Evolutionary conservation across 2,797 vertebrate species (phyloP), one percentile per base, ranked within the genome.

Genomic region (Takifugu ocellatus): DNA sequence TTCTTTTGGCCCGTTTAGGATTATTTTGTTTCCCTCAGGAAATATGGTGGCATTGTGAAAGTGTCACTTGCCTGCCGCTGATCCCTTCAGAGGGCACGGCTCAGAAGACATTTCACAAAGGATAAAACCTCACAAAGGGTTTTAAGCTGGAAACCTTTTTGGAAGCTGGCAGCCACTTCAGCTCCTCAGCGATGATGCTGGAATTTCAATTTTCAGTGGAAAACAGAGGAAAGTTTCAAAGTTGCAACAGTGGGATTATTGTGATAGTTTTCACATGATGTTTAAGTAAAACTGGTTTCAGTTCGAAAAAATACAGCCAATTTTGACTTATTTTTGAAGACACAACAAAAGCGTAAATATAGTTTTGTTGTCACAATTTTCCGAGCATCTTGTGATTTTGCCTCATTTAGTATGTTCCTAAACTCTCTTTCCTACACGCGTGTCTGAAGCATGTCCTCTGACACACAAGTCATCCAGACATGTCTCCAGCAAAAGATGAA

Each of bases 51-150:
- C 25, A n/a, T 55, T 57, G 77, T 61, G 49, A 55, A 64, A 71
- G 62, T 63, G 72, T 74, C 72, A 63, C 72, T 74, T 48, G 56
- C 61, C 46, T 33, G 70, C 63, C 43, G 54, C 67, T 74, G 67
- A 78, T 80, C 79, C 79, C 39, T 47, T 75, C 65, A 74, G 66
- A 77, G 77, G 70, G 25, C 55, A 54, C 39, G 1, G 53, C 25
- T 58, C 16, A 74, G 61, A 69, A 27, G 47, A 39, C 42, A 27
- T 68, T 70, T 2, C 43, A 51, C 54, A 49, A 26, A 70, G 54
- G 63, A 61, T 57, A 60, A 79, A 39, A 43, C 51, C 31, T 33
- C 63, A 71, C 73, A 54, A 55, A 74, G 59, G 66, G 66, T 66
- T 69, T 72, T 25, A 71, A 68, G 70, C 63, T 63, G 43, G 56